These are phyloP conservation scores for Dendrolimus houi DNA, from an alignment of 2,888 invertebrate genomes.

Conservation along the genomic window DNA sequence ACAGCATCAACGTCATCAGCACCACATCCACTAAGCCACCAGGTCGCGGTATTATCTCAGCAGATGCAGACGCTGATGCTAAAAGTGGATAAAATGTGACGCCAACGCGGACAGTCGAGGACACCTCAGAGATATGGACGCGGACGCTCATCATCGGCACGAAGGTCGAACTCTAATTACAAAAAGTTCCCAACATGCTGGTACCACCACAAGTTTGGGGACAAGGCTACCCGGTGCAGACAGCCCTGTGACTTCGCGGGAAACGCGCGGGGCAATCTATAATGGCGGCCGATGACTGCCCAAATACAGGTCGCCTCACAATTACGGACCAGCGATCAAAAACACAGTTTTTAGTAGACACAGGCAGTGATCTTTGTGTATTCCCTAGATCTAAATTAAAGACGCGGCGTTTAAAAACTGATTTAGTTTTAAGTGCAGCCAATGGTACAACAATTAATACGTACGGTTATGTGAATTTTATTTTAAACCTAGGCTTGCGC, in stretches of 20 bases:
- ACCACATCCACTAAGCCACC: neutral
- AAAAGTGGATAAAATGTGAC: neutral
- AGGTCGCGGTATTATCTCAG: neutral
- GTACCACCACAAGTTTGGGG: conserved; percentile 13
- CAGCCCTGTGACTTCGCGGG: conserved; percentile 10
- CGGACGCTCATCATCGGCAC: neutral
- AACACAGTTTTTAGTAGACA: conserved; percentile 10
- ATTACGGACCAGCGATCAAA: conserved; percentile 3
- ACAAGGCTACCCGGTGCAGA: conserved; percentile 7
- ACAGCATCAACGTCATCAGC: neutral
- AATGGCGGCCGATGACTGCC: conserved; percentile 9
- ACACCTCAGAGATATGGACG: neutral
- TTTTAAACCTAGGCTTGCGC: conserved; percentile 11
- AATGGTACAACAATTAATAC: conserved; percentile 24
- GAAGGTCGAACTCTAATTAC: conserved; percentile 7
- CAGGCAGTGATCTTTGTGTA: conserved; percentile 13
- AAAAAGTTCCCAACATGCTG: conserved; percentile 10
- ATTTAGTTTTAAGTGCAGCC: conserved; percentile 26
- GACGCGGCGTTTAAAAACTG: conserved; percentile 7
- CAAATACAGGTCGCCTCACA: neutral
- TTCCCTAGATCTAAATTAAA: conserved; percentile 9
- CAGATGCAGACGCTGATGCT: neutral
- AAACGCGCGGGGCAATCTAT: conserved; percentile 12
- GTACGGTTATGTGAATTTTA: conserved; percentile 10
- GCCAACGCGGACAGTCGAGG: neutral